These are phyloP conservation scores for Natrix natrix DNA, from an alignment of 2,797 vertebrate species.

Conservation along the genomic window DNA sequence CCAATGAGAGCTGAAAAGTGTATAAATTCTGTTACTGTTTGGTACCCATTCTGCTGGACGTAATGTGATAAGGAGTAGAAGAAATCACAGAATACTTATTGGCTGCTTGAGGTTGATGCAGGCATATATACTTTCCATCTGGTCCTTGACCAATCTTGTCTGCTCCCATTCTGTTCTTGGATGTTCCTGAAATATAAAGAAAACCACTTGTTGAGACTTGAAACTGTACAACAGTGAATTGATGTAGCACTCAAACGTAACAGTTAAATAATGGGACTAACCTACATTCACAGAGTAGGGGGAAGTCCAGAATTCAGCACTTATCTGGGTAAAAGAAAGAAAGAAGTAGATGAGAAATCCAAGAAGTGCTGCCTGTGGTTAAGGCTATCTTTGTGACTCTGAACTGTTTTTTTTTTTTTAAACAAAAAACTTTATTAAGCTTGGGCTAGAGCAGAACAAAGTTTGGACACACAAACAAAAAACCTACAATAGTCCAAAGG, in stretches of 20 bases:
- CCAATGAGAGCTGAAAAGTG: not conserved
- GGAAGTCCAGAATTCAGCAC: not conserved
- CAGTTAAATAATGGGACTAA: not conserved
- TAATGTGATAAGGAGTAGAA: not conserved
- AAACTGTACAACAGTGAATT: not conserved
- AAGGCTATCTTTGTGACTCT: not conserved
- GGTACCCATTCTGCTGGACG: not conserved
- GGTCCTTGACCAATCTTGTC: not conserved
- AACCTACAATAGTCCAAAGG: not conserved
- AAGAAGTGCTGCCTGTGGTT: not conserved
- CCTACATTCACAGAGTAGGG: not conserved
- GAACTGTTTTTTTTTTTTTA: not conserved
- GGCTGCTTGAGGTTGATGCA: not conserved
- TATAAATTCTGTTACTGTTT: not conserved
- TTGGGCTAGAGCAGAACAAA: not conserved
- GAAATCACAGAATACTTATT: not conserved
- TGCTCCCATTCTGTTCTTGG: not conserved
- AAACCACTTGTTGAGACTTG: not conserved
- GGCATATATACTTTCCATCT: not conserved
- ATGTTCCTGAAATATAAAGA: not conserved
- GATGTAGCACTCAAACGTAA: not conserved
- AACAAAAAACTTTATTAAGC: not conserved
- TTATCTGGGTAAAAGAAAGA: not conserved
- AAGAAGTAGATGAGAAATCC: not conserved
- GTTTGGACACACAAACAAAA: not conserved